Evolutionary conservation across 2,797 vertebrate species (phyloP), one percentile per base, ranked within the genome.

Genomic region (Siniperca obscura): DNA sequence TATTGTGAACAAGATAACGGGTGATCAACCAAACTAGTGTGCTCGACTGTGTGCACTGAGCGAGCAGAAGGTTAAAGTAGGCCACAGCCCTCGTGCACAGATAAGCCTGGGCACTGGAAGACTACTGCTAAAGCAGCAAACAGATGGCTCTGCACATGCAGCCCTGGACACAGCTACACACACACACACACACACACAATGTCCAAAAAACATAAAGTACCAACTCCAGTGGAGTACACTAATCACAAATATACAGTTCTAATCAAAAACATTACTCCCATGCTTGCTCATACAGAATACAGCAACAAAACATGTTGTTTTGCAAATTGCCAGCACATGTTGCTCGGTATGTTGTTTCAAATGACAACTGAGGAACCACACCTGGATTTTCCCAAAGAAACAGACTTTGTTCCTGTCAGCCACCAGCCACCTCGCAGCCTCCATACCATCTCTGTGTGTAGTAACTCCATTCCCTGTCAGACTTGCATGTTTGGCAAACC

Each of bases 51-150:
- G 76, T 64, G 70, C 84, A 78, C 66, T 25, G 85, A 91, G 86
- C 64, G 59, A 93, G 93, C 91, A 92, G 91, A 91, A 94, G 92
- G 93, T 93, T 94, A 92, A 95, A 95, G 92, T 95, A 95, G 95
- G 94, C 91, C 94, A 93, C 85, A 87, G 92, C 91, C 91, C 89
- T 89, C 79, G 64, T 91, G 90, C 91, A 86, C 86, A 90, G 92
- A 94, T 94, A 95, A 94, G 92, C 93, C 89, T 19, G 85, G 76
- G 88, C 85, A 85, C 90, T 93, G 91, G 89, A 94, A 93, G 92
- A 92, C 89, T 88, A 91, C 82, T 67, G 92, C 92, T 93, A 93
- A 92, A 94, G 92, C 91, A 87, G 89, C 84, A 88, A 90, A 87
- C 95, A 95, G 94, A 95, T 94, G 94, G 95, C 92, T 87, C 86